Base-by-base conservation (phyloP, 2,888 invertebrate genomes). In the Anodontia alba region DNA sequence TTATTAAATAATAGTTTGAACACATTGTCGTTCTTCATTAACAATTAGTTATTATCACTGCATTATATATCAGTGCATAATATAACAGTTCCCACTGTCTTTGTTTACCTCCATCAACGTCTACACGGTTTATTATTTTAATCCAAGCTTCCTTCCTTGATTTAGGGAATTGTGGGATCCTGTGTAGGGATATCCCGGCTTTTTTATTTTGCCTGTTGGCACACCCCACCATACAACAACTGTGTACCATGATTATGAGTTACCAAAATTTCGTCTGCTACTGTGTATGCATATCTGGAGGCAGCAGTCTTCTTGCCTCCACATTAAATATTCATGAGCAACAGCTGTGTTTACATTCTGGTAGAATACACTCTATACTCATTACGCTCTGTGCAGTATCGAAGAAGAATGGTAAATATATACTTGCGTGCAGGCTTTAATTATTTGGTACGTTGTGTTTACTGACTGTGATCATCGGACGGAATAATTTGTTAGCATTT, bases 171-270 rank as follows among this genome's bases (percentile, higher is more conserved):
- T 62, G 62, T 62, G 62, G 62, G 29, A 62, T 62, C 17, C 62
- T 62, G 20, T 62, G 62, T 17, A 62, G 23, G 1, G 62, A 62
- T 33, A 62, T 62, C 1, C 62, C 62, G 10, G 38, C 23, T 68
- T 43, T 42, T 42, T 68, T 68, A 23, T 43, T 43, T 43, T 68
- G 43, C 29, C 23, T 68, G 17, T 68, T 68, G 10, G 42, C 8
- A 68, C 68, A 68, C 3, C 68, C 68, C 5, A 43, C 42, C 43
- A 43, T 43, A 17, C 68, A 68, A 42, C 68, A 68, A 42, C 68
- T 68, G 38, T 43, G 7, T 23, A 68, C 68, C 68, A 68, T 68
- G 33, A 29, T 29, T 29, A 23, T 12, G 51, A n/a, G 10, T 51
- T 5, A 17, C 5, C 3, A 51, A 51, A 51, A 15, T 51, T n/a